Evolutionary conservation across 2,797 vertebrate genomes (phyloP).

Genomic region (Pelochelys cantorii): DNA sequence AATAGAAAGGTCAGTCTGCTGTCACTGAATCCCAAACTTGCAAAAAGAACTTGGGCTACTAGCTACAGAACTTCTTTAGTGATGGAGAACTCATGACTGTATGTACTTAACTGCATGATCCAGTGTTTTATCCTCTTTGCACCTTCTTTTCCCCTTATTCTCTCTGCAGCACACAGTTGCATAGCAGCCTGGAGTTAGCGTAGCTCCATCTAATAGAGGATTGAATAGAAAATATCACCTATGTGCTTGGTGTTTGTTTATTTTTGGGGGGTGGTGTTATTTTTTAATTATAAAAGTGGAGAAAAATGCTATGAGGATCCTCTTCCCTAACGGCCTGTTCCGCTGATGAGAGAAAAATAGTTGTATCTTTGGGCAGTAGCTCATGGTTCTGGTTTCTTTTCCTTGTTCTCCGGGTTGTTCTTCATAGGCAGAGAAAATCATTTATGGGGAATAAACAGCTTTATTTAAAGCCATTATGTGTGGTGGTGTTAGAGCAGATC

Average conservation of each 20-base stretch:
- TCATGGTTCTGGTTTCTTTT: background rate
- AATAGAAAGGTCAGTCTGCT: background rate
- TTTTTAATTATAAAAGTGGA: background rate
- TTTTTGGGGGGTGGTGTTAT: background rate
- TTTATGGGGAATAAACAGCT: background rate
- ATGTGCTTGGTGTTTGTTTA: background rate
- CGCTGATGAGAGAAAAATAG: background rate
- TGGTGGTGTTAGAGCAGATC: background rate
- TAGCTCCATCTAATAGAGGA: background rate
- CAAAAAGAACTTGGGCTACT: background rate
- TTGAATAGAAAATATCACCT: background rate
- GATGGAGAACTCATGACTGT: background rate
- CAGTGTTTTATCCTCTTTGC: background rate
- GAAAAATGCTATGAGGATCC: background rate
- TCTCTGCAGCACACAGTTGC: background rate
- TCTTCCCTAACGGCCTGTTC: background rate
- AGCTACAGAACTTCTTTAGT: background rate
- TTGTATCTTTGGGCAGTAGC: constrained; percentile 1
- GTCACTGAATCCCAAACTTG: background rate
- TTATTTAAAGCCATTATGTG: background rate
- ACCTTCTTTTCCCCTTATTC: background rate
- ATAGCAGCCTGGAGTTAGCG: background rate
- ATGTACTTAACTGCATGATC: background rate
- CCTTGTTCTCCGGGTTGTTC: background rate
- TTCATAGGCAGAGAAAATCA: background rate